Evolutionary conservation across 1,140 invertebrate species (phyloP), one percentile per base, ranked within the genome.

Genomic region (silkworm (Bombyx mori)): DNA sequence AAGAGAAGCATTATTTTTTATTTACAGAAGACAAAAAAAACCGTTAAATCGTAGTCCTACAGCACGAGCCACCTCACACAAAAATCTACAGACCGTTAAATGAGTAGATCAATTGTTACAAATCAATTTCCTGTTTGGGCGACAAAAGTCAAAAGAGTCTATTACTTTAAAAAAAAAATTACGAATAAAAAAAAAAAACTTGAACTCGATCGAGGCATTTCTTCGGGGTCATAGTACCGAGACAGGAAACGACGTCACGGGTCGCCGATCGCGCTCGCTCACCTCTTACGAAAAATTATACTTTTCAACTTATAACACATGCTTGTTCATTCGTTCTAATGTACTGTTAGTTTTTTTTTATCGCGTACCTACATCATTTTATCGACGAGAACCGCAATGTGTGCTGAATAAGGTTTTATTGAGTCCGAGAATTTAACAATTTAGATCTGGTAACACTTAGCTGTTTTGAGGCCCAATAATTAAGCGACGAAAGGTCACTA

Each of bases 151-250:
- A 35, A 35, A 35, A 35, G 26, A 35, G 26, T 35, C n/a, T n/a
- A n/a, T n/a, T 35, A 35, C 26, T 35, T 79, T 77, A 80, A 77
- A 63, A 71, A 80, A 71, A 63, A 66, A 65, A 65, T 61, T 66
- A 73, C 7, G 47, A 61, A 68, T 62, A 75, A 73, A 77, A 71
- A 69, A 60, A 63, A 61, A 63, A 72, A 74, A 68, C 77, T 77
- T 62, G 71, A 9, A 35, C 73, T 54, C 55, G 60, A 63, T 71
- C 69, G 74, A 69, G 73, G 68, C 68, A 79, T 80, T 82, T 82
- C 78, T 80, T 79, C 68, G 79, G 78, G 79, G 82, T 85, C 82
- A 85, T 82, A 85, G 79, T 79, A 82, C 82, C 82, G 69, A 72
- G 26, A 75, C 77, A 81, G 82, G 82, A 85, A 85, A 62, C 69